A percentile compares a stretch with the other conserved stretches of the same genome.
These are phyloP conservation scores for Lycia hirtaria DNA, from an alignment of 2,888 invertebrate species.

Conservation along the genomic window DNA sequence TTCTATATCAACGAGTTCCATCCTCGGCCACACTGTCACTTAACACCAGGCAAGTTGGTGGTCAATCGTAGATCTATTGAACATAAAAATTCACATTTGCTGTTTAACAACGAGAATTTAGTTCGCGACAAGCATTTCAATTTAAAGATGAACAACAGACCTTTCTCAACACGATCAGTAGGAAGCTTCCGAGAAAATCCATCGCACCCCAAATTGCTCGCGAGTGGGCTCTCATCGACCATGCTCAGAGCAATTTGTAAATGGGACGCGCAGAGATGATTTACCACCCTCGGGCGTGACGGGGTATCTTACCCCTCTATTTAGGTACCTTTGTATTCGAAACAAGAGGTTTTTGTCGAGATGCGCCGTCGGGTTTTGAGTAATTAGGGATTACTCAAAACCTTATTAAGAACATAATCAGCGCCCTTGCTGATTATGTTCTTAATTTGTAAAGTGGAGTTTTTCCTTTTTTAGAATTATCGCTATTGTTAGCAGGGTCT, in stretches of 20 bases:
- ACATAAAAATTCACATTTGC: too few relatives aligned
- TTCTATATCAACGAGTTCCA: too few relatives aligned
- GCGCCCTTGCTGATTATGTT: conserved; percentile 27
- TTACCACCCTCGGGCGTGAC: conserved; percentile 43
- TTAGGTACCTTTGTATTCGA: conserved; percentile 35
- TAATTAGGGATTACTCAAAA: conserved; percentile 35
- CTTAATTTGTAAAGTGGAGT: conserved; percentile 24
- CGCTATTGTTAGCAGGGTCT: conserved; percentile 1
- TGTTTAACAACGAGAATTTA: background rate
- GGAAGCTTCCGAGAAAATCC: conserved; percentile 8
- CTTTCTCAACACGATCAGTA: conserved; percentile 7
- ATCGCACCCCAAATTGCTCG: conserved; percentile 19
- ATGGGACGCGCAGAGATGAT: conserved; percentile 68
- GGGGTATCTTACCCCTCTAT: conserved; percentile 37
- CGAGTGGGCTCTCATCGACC: conserved; percentile 61
- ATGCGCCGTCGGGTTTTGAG: conserved; percentile 28
- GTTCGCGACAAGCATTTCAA: background rate
- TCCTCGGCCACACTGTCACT: too few relatives aligned
- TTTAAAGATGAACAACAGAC: background rate
- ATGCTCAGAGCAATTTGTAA: conserved; percentile 74
- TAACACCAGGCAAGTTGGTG: too few relatives aligned
- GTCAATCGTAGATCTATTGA: too few relatives aligned
- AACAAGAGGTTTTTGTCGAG: conserved; percentile 34
- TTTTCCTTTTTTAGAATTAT: conserved; percentile 9
- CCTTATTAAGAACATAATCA: too few relatives aligned